Evolutionary conservation across 2,797 vertebrate species (phyloP), one percentile per base, ranked within the genome.

Genomic region (Cyclopterus lumpus): DNA sequence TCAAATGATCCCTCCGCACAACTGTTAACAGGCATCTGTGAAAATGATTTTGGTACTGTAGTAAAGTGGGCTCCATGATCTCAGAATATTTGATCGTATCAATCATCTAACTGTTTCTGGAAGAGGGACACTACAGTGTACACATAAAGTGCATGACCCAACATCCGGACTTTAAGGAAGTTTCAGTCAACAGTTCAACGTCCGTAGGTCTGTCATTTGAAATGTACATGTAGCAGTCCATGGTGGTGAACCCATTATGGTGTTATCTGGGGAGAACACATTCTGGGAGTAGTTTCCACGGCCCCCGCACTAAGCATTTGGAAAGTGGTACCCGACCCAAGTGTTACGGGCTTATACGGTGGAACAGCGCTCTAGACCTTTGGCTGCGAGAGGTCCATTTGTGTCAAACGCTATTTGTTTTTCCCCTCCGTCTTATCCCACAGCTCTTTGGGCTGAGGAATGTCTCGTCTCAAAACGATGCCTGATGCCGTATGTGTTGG

Each of bases 371-470:
- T 86, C 57, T 40, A 77, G 80, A 88, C 79, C 46, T 83, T 75
- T 88, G 87, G 90, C 83, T 80, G 73, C 69, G 46, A 84, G 75
- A 80, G 59, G 83, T 77, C 55, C 61, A 63, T 87, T 88, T 93
- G 83, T 87, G 85, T 92, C 68, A 18, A 88, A 79, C 4, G 36
- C 77, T 89, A 84, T 93, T 93, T 90, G 87, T 89, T 93, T 94
- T 93, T 92, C 90, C 89, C 68, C 83, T 93, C 77, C 5, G 71
- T 87, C 82, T 89, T 82, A 88, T 93, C 91, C 93, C 86, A 77
- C 67, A 87, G 85, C 88, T 88, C 85, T 86, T 77, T 67, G 81
- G 80, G 80, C 80, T 86, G 67, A 80, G 86, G 88, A 92, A 92
- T 90, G 89, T 90, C 88, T 87, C 59, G 58, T 84, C 77, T 85